phyloP scores from a whole-genome alignment of 2,888 invertebrate genomes.

The Hyles lineata region DNA sequence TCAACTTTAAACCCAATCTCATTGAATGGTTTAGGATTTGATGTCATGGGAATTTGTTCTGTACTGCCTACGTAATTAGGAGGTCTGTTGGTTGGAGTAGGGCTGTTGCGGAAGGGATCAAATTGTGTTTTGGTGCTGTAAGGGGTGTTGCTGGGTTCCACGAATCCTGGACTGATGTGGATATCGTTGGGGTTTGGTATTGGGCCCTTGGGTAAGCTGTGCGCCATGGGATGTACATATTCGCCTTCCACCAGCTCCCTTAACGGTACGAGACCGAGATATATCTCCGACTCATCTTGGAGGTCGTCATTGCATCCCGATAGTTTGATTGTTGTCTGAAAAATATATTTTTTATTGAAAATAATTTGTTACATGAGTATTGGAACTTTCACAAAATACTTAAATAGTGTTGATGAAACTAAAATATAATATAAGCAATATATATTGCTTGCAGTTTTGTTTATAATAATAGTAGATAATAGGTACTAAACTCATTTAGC shows the following conservation, averaged over 20 bases:
- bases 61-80: slow-evolving; percentile 4
- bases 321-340: slow-evolving; percentile 62
- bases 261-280: slow-evolving; percentile 64
- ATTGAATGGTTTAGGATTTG: neutral
- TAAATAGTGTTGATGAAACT: no score
- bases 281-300: slow-evolving; percentile 62
- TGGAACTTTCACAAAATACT: no score
- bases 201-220: slow-evolving; percentile 56
- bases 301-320: slow-evolving; percentile 66
- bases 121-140: slow-evolving; percentile 14
- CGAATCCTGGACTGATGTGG: neutral
- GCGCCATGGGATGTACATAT: slow-evolving; percentile 59
- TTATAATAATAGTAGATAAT: no score
- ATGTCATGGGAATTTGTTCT: neutral
- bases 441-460: no score
- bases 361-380: no score
- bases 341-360: slow-evolving; percentile 25
- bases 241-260: slow-evolving; percentile 39
- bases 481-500: no score
- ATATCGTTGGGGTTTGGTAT: slow-evolving; percentile 45
- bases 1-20: slow-evolving; percentile 10
- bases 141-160: slow-evolving; percentile 18
- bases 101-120: neutral
- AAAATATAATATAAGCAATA: no score
- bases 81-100: neutral